These are phyloP conservation scores for Sarcophaga caerulescens DNA, from an alignment of 2,888 invertebrate species.

Conservation along the genomic window DNA sequence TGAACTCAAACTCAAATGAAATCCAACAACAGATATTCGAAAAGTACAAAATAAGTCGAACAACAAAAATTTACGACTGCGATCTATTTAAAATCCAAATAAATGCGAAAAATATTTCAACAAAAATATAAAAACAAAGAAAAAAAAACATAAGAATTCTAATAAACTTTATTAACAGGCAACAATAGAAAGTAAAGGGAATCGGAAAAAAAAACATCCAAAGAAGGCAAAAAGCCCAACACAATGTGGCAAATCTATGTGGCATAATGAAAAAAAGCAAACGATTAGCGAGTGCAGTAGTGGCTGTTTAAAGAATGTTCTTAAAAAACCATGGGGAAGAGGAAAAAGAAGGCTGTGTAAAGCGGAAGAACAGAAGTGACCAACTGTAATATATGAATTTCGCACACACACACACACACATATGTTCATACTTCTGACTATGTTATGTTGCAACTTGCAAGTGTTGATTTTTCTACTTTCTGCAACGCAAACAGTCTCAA, in stretches of 20 bases:
- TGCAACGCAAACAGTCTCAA: not conserved
- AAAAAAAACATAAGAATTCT: slow-evolving; percentile 1
- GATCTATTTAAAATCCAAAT: slow-evolving; percentile 76
- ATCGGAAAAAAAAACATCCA: not conserved
- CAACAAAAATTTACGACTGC: slow-evolving; percentile 76
- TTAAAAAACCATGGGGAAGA: slow-evolving; percentile 6
- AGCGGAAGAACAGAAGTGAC: slow-evolving; percentile 16
- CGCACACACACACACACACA: not conserved
- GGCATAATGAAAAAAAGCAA: not conserved
- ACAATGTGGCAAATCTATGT: not conserved
- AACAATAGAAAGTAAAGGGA: not conserved
- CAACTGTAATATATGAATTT: slow-evolving; percentile 9
- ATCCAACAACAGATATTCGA: slow-evolving; percentile 34
- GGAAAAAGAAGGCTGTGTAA: not conserved
- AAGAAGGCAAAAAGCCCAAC: not conserved
- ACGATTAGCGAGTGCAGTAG: slow-evolving; percentile 14
- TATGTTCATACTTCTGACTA: not conserved
- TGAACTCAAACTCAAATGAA: slow-evolving; percentile 50
- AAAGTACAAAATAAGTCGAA: slow-evolving; percentile 71
- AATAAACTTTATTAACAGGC: slow-evolving; percentile 48
- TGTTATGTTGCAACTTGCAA: slow-evolving; percentile 21
- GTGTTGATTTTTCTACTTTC: slow-evolving; percentile 44
- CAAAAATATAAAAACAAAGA: slow-evolving; percentile 8
- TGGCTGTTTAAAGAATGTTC: not conserved
- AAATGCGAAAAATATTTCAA: slow-evolving; percentile 71